A percentile compares a stretch with the other conserved stretches of the same genome.
These are phyloP conservation scores for Acleris emargana DNA, from an alignment of 2,888 invertebrate genomes.

Conservation along the genomic window DNA sequence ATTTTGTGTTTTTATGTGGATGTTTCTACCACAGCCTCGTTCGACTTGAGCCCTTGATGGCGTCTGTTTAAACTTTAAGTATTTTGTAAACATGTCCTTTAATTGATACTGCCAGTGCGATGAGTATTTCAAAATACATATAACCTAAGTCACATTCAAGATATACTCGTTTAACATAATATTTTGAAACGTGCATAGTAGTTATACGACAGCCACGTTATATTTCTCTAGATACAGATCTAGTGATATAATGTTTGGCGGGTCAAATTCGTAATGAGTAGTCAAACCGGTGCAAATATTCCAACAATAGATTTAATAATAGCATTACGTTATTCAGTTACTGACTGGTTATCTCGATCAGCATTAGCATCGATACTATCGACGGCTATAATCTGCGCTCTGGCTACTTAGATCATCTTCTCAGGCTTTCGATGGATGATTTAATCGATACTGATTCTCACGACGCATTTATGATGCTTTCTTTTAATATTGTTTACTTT, in stretches of 20 bases:
- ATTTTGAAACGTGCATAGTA: slow-evolving; percentile 1
- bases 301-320: slow-evolving; percentile 47
- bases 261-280: slow-evolving; percentile 49
- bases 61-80: not conserved
- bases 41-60: not conserved
- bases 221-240: slow-evolving; percentile 27
- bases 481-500: slow-evolving; percentile 34
- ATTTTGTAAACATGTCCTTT: not conserved
- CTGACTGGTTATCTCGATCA: slow-evolving; percentile 53
- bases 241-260: slow-evolving; percentile 30
- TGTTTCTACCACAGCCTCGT: not conserved
- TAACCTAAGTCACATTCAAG: not conserved
- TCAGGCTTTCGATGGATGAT: slow-evolving; percentile 47
- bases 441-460: slow-evolving; percentile 41
- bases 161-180: not conserved
- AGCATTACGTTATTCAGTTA: slow-evolving; percentile 58
- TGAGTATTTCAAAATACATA: not conserved
- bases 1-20: not conserved
- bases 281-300: slow-evolving; percentile 45
- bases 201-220: slow-evolving; percentile 7
- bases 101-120: not conserved
- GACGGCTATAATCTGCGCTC: slow-evolving; percentile 52
- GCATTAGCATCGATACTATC: slow-evolving; percentile 54
- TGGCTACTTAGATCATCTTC: slow-evolving; percentile 52
- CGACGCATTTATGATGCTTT: slow-evolving; percentile 34